Conservation (phyloP, 2,888 invertebrate genomes). For the Silvanus unidentatus region DNA sequence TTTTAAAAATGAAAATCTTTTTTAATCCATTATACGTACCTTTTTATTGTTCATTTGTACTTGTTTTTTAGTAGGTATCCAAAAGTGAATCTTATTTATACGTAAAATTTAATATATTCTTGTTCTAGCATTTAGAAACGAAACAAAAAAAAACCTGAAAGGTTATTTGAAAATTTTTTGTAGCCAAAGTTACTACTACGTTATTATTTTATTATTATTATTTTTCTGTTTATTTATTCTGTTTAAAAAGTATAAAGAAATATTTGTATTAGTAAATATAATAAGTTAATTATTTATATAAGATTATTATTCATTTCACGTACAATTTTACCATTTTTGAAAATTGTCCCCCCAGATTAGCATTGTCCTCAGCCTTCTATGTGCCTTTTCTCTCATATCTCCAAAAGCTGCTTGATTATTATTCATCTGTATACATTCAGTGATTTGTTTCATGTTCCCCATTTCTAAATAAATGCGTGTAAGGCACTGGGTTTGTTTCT, state of each 20-base stretch:
- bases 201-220: conserved; percentile 41
- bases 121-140: not conserved
- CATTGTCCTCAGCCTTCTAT: conserved; percentile 32
- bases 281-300: conserved; percentile 6
- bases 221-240: conserved; percentile 35
- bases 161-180: conserved; percentile 33
- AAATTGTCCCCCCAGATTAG: conserved; percentile 6
- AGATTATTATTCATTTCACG: conserved; percentile 10
- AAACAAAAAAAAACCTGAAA: conserved; percentile 21
- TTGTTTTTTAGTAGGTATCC: not conserved
- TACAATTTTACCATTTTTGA: conserved; percentile 6
- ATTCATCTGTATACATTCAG: conserved; percentile 20
- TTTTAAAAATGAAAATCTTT: no score
- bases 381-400: conserved; percentile 31
- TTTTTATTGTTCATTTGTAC: conserved; percentile 2
- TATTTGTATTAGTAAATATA: conserved; percentile 28
- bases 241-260: conserved; percentile 13
- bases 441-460: conserved; percentile 30
- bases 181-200: conserved; percentile 43
- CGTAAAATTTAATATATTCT: conserved; percentile 1
- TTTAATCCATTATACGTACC: not conserved
- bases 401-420: conserved; percentile 26
- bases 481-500: conserved; percentile 17
- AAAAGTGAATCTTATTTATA: not conserved
- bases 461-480: conserved; percentile 42